A percentile compares a stretch with the other conserved stretches of the same genome.
These are phyloP conservation scores for Tragelaphus strepsiceros DNA, from an alignment of 2,113 vertebrate genomes.

Conservation along the genomic window DNA sequence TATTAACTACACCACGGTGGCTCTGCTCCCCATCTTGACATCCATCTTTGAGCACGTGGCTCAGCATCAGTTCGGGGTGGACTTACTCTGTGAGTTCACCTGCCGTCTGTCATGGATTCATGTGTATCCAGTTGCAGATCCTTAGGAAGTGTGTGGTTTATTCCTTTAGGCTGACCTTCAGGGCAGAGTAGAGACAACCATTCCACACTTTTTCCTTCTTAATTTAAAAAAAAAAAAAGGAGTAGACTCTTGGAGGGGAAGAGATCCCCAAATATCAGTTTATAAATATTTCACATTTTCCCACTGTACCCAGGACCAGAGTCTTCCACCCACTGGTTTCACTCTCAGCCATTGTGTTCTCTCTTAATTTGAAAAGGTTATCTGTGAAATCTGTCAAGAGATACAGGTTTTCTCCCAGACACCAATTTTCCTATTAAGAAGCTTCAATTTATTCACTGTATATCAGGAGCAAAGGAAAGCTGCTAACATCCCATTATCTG, in stretches of 20 bases:
- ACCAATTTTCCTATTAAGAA: background rate
- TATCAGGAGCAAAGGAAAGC: background rate
- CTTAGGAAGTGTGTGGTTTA: background rate
- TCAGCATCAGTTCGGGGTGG: conserved; percentile 93
- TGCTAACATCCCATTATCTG: background rate
- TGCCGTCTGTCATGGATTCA: background rate
- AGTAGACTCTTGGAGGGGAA: background rate
- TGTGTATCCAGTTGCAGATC: background rate
- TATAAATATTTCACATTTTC: background rate
- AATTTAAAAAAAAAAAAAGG: background rate
- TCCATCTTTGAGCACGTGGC: conserved; percentile 97
- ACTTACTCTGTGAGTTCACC: conserved; percentile 92
- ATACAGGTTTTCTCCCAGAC: background rate
- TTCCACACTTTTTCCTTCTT: background rate
- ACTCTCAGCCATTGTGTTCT: background rate
- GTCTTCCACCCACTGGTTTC: background rate
- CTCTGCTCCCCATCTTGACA: conserved; percentile 94
- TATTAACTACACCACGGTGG: conserved; percentile 97
- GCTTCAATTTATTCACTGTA: conserved; percentile 28
- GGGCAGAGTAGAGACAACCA: background rate
- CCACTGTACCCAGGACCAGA: background rate
- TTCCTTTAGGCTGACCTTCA: background rate
- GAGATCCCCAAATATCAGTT: background rate
- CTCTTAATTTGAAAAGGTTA: conserved; percentile 37
- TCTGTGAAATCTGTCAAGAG: background rate